Evolutionary conservation across 2,113 vertebrate genomes (phyloP).

Genomic region (Oenanthe oenanthe): DNA sequence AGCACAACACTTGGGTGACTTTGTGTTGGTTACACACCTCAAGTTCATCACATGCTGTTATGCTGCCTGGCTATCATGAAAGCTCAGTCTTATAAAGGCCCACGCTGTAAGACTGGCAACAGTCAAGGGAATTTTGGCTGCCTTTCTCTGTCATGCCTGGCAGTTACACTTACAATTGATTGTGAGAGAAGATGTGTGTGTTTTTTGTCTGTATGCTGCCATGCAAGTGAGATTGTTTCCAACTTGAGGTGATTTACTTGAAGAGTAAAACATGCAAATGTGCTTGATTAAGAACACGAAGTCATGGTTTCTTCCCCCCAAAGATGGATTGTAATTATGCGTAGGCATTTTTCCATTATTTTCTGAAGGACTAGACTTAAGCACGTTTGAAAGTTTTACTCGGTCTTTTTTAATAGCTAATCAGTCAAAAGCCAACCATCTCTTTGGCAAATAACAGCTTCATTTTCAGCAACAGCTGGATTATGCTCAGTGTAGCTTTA

Average conservation of each 20-base stretch:
- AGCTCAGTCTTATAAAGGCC: not conserved
- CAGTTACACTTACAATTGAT: not conserved
- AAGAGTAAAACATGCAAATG: not conserved
- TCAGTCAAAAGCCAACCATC: not conserved
- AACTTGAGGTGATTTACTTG: not conserved
- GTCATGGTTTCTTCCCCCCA: not conserved
- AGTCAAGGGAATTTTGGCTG: not conserved
- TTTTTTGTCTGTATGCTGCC: not conserved
- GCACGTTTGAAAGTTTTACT: not conserved
- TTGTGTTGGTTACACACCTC: not conserved
- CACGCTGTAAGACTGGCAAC: not conserved
- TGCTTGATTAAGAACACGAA: not conserved
- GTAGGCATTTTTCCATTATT: not conserved
- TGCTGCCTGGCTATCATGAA: not conserved
- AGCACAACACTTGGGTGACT: not conserved
- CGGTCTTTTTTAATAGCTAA: not conserved
- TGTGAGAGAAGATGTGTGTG: not conserved
- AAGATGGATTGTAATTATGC: not conserved
- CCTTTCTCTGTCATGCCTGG: not conserved
- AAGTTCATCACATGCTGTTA: not conserved
- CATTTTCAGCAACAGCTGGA: constrained; percentile 11
- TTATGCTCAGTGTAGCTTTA: not conserved
- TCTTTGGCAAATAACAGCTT: not conserved
- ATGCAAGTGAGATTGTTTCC: not conserved
- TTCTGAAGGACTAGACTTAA: not conserved